Conservation (phyloP, 2,797 vertebrate genomes). For the Odontamblyopus lacepedii region DNA sequence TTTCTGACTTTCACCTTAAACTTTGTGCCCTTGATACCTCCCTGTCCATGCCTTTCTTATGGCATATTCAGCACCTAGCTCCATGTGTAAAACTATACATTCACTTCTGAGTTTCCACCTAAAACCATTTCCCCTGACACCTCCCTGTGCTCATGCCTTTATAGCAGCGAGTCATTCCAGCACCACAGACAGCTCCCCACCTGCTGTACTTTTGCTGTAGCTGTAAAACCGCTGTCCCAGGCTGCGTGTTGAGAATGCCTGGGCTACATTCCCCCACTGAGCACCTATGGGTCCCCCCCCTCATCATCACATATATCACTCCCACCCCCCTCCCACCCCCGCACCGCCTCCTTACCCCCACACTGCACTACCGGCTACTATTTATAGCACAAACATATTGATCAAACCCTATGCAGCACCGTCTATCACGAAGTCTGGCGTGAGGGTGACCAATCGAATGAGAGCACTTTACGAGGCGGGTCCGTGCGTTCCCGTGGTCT, state of each 20-base stretch:
- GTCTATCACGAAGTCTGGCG: constrained; percentile 67
- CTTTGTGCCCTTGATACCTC: too few relatives aligned
- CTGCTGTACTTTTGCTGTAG: constrained; percentile 21
- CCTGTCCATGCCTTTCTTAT: not conserved
- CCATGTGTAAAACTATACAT: not conserved
- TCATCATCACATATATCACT: constrained; percentile 73
- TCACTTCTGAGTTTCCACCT: not conserved
- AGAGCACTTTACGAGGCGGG: constrained; percentile 38
- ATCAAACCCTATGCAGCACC: constrained; percentile 75
- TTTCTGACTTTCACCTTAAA: too few relatives aligned
- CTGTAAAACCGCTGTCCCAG: constrained; percentile 22
- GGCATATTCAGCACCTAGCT: too few relatives aligned
- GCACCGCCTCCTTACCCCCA: constrained; percentile 62
- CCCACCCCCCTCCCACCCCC: constrained; percentile 8
- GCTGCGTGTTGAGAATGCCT: constrained; percentile 49
- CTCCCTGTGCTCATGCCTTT: not conserved
- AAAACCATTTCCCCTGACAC: not conserved
- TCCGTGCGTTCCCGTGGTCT: not conserved
- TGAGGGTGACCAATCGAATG: constrained; percentile 22
- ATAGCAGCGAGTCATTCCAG: constrained; percentile 10
- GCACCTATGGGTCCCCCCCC: constrained; percentile 49
- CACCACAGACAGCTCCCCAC: constrained; percentile 23
- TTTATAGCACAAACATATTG: constrained; percentile 84
- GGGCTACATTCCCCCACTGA: constrained; percentile 60
- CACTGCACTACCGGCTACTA: constrained; percentile 74